Evolutionary conservation across 2,113 vertebrate genomes (phyloP).

Genomic region (Phodopus roborovskii): DNA sequence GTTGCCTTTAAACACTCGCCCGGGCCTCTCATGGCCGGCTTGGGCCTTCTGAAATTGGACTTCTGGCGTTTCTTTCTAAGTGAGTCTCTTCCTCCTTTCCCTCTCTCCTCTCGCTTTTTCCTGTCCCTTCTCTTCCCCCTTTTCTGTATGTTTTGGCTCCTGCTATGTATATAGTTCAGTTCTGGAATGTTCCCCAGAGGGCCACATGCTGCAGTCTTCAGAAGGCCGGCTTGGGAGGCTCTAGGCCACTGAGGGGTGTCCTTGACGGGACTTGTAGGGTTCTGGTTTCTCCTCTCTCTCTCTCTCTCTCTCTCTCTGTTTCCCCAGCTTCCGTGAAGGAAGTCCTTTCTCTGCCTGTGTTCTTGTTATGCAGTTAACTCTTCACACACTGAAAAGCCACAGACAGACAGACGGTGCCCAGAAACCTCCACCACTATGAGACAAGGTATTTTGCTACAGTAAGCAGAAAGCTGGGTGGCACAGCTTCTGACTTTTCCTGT

Average conservation of each 20-base stretch:
- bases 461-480: not conserved
- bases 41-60: not conserved
- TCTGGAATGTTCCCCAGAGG: not conserved
- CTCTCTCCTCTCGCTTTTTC: not conserved
- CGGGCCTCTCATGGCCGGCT: not conserved
- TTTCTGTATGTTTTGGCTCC: not conserved
- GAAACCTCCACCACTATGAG: not conserved
- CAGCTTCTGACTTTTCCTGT: not conserved
- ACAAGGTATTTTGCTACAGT: not conserved
- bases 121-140: too few species aligned
- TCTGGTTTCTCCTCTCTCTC: not conserved
- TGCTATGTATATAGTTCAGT: not conserved
- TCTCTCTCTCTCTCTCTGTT: not conserved
- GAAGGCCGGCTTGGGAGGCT: not conserved
- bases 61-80: conserved; percentile 21
- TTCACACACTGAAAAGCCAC: not conserved
- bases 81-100: not conserved
- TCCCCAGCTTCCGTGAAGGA: too few species aligned
- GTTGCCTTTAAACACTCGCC: not conserved
- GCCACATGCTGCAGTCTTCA: not conserved
- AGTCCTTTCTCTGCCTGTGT: not conserved
- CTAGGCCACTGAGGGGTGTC: not conserved
- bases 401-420: not conserved
- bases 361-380: not conserved
- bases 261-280: not conserved